Evolutionary conservation across 2,888 invertebrate species (phyloP), one percentile per base, ranked within the genome.

Genomic region (Oligia strigilis): DNA sequence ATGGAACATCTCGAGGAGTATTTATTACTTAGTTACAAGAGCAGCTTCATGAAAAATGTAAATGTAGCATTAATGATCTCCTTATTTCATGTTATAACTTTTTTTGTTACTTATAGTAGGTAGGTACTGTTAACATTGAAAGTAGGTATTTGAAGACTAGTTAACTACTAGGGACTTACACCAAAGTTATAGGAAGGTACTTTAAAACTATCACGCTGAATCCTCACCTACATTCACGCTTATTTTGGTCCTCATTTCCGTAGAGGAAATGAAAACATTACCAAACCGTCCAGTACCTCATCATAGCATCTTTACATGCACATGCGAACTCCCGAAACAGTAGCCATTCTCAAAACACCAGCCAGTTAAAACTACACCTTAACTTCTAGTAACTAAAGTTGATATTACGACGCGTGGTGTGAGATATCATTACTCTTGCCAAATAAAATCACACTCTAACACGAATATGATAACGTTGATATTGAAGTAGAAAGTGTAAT

Each of bases 281-380:
- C 60, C 36, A 70, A 72, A 66, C 70, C 13, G 58, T 5, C 55
- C 65, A 71, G 75, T 66, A 55, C 43, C 72, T 69, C 69, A 83
- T 60, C 64, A 67, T 19, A 69, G 9, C 75, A 77, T 80, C 49
- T 87, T 75, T 43, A 77, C 84, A 77, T 75, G 78, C 77, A 87
- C 75, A 81, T 88, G 89, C 90, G 77, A 90, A 87, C 85, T 81
- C 13, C 76, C 78, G 49, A 86, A 88, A 89, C 86, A 84, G 83
- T 79, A 72, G 69, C 43, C 80, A 82, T 89, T 86, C 81, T 87
- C 17, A 58, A 13, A 67, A 72, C 14, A 55, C 58, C 49, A 14
- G 19, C 43, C 70, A 77, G 58, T 19, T 43, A 36, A 84, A 43
- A 80, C 23, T 69, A 19, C 23, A 81, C 70, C 65, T 75, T 85